Percentiles rank a stretch among this genome's conserved stretches.
Evolutionary conservation across 2,113 vertebrate genomes (phyloP).

Genomic region (Philantomba maxwellii): DNA sequence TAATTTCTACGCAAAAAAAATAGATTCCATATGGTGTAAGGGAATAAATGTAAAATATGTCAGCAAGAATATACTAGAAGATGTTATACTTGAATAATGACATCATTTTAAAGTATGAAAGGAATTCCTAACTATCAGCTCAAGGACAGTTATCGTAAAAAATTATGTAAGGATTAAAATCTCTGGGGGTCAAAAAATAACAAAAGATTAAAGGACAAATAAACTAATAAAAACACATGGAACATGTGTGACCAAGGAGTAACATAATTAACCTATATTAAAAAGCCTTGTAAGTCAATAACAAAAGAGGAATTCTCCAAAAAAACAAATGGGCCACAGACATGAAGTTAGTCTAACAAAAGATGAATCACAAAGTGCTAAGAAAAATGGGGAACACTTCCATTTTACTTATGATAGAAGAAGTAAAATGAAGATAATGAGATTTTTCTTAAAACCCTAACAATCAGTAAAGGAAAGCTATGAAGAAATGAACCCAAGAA

Average conservation of each 20-base stretch:
- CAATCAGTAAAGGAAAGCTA: neutral
- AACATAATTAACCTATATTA: neutral
- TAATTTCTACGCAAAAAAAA: neutral
- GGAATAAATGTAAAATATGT: neutral
- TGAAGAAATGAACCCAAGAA: neutral
- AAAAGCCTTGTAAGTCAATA: slow-evolving; percentile 7
- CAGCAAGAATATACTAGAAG: neutral
- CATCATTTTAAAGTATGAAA: slow-evolving; percentile 13
- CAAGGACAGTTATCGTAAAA: slow-evolving; percentile 43
- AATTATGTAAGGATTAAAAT: slow-evolving; percentile 16
- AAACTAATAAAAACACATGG: neutral
- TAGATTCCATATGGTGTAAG: neutral
- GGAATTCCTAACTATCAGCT: slow-evolving; percentile 18
- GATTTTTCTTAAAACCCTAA: neutral
- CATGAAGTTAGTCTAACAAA: neutral
- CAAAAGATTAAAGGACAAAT: slow-evolving; percentile 29
- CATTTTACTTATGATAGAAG: neutral
- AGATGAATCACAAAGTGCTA: neutral
- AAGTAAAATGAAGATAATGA: neutral
- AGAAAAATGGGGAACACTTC: neutral
- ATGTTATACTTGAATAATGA: neutral
- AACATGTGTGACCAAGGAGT: neutral
- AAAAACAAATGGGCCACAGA: neutral
- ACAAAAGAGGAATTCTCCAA: neutral
- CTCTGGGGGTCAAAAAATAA: slow-evolving; percentile 35